A percentile compares a stretch with the other conserved stretches of the same genome.
phyloP scores from a whole-genome alignment of 2,113 vertebrate species.

The Amazona vittata region DNA sequence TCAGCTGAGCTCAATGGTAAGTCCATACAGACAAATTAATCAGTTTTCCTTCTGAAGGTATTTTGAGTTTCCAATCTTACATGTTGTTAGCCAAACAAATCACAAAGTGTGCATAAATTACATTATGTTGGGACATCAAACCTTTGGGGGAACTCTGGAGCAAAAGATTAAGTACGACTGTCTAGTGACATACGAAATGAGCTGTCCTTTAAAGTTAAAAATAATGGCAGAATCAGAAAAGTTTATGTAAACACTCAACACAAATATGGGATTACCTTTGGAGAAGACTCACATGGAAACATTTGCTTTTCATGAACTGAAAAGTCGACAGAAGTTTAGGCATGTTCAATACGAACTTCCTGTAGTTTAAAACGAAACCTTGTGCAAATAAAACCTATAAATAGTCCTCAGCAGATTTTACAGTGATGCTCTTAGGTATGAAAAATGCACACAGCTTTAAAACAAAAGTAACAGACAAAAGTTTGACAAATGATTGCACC shows the following conservation, averaged over 20 bases:
- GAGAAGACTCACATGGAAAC: slow-evolving; percentile 68
- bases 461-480: slow-evolving; percentile 77
- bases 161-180: slow-evolving; percentile 13
- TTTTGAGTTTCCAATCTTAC: neutral
- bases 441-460: slow-evolving; percentile 68
- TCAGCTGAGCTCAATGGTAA: neutral
- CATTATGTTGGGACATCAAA: slow-evolving; percentile 20
- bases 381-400: slow-evolving; percentile 81
- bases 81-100: slow-evolving; percentile 38
- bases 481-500: slow-evolving; percentile 80
- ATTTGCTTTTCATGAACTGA: slow-evolving; percentile 66
- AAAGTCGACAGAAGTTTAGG: slow-evolving; percentile 68
- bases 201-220: slow-evolving; percentile 60
- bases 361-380: slow-evolving; percentile 65
- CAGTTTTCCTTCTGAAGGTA: neutral
- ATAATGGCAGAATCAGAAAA: slow-evolving; percentile 55
- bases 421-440: slow-evolving; percentile 78
- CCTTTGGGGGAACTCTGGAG: slow-evolving; percentile 10
- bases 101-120: slow-evolving; percentile 16
- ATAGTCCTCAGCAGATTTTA: slow-evolving; percentile 80
- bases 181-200: slow-evolving; percentile 42
- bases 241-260: slow-evolving; percentile 71
- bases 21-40: neutral
- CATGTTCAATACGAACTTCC: slow-evolving; percentile 68
- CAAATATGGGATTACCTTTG: slow-evolving; percentile 70